These are phyloP conservation scores for Psittacula derbiana DNA, from an alignment of 2,797 vertebrate genomes.

Conservation along the genomic window DNA sequence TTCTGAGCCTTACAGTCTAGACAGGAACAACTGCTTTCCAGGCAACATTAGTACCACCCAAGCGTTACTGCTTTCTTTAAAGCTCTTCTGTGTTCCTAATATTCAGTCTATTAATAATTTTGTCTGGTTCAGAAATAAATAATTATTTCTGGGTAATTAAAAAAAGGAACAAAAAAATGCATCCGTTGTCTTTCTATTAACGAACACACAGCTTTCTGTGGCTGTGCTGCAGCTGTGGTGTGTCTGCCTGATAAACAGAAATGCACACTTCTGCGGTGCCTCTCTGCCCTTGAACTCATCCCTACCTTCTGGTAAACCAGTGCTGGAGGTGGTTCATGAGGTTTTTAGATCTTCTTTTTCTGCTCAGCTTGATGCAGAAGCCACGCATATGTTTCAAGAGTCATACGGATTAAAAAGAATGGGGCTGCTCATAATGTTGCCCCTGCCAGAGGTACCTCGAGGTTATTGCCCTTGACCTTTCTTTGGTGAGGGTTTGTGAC, in stretches of 20 bases:
- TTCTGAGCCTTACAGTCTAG: not conserved
- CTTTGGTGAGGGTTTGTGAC: not conserved
- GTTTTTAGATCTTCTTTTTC: not conserved
- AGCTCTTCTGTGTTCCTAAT: not conserved
- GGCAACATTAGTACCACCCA: not conserved
- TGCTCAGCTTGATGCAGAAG: not conserved
- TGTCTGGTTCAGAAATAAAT: not conserved
- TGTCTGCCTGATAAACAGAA: not conserved
- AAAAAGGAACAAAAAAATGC: not conserved
- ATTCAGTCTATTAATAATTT: not conserved
- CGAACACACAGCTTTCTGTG: not conserved
- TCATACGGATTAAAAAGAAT: not conserved
- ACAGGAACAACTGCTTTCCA: not conserved
- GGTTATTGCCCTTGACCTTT: not conserved
- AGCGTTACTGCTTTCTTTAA: not conserved
- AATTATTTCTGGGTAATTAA: not conserved
- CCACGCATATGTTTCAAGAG: not conserved
- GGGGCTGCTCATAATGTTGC: fast-evolving
- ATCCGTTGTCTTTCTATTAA: not conserved
- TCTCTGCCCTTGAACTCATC: not conserved
- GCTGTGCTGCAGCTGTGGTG: not conserved
- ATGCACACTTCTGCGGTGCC: not conserved
- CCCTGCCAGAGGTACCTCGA: not conserved
- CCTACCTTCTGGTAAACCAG: not conserved
- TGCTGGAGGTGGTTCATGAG: not conserved